Conservation (phyloP, 2,797 vertebrate genomes). For the Cetoscarus ocellatus region DNA sequence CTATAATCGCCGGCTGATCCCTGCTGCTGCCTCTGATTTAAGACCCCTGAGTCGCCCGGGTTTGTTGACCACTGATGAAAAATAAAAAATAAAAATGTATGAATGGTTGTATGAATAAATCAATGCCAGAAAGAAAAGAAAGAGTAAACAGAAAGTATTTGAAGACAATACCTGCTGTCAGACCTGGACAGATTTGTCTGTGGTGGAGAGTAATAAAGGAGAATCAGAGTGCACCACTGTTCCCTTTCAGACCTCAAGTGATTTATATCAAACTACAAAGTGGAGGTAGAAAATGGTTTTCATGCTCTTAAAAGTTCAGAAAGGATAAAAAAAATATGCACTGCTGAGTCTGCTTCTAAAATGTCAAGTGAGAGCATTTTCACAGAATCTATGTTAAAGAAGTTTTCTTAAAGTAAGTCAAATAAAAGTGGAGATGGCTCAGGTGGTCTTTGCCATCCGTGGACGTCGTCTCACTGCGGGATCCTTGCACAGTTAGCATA, state of each 20-base stretch:
- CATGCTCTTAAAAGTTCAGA: slow-evolving; percentile 44
- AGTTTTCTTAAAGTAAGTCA: slow-evolving; percentile 42
- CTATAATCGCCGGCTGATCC: slow-evolving; percentile 80
- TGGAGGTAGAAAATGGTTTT: slow-evolving; percentile 36
- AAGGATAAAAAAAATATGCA: slow-evolving; percentile 2
- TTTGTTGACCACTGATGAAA: slow-evolving; percentile 44
- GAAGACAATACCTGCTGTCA: slow-evolving; percentile 35
- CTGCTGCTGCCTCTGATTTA: slow-evolving; percentile 66
- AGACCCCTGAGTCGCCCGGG: slow-evolving; percentile 39
- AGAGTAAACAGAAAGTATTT: background rate
- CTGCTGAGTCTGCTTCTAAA: slow-evolving; percentile 41
- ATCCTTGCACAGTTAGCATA: slow-evolving; percentile 23
- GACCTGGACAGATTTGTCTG: slow-evolving; percentile 36
- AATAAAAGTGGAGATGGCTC: slow-evolving; percentile 26
- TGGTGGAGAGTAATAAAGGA: slow-evolving; percentile 41
- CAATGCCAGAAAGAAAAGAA: slow-evolving; percentile 1
- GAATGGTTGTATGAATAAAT: slow-evolving; percentile 15
- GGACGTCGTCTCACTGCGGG: slow-evolving; percentile 17
- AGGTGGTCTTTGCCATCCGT: slow-evolving; percentile 14
- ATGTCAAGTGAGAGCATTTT: slow-evolving; percentile 46
- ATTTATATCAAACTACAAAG: slow-evolving; percentile 51
- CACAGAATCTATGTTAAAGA: slow-evolving; percentile 45
- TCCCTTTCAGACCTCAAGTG: slow-evolving; percentile 41
- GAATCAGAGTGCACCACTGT: slow-evolving; percentile 49
- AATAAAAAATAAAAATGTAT: slow-evolving; percentile 15